Conservation (phyloP, 2,888 invertebrate genomes). For the Argynnis bischoffii region DNA sequence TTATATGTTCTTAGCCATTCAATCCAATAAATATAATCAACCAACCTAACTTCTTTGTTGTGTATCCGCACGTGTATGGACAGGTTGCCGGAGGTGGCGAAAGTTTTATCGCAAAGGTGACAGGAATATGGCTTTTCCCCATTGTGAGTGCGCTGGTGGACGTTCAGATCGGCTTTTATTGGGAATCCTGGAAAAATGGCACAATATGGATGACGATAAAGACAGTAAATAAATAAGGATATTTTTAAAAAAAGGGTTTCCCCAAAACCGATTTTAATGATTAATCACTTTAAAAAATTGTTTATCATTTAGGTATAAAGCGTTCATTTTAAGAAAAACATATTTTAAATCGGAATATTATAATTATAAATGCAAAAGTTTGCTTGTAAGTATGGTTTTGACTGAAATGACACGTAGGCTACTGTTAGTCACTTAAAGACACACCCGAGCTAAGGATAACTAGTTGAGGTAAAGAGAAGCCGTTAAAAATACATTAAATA, state of each 20-base stretch:
- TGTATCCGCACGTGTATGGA: conserved; percentile 75
- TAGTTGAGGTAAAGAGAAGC: too few relatives aligned
- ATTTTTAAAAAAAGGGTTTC: too few relatives aligned
- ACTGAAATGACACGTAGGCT: too few relatives aligned
- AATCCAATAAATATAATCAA: background rate
- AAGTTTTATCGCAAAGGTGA: conserved; percentile 70
- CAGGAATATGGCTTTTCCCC: conserved; percentile 76
- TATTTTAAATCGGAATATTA: background rate
- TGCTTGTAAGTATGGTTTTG: background rate
- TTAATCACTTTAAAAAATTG: too few relatives aligned
- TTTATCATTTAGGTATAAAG: too few relatives aligned
- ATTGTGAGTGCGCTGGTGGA: conserved; percentile 73
- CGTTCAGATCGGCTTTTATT: conserved; percentile 69
- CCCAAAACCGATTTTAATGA: too few relatives aligned
- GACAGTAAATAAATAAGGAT: too few relatives aligned
- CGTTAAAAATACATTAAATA: too few relatives aligned
- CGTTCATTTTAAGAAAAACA: too few relatives aligned
- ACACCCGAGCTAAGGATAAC: too few relatives aligned
- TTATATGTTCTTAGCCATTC: too few relatives aligned
- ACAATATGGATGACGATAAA: background rate
- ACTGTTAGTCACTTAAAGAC: too few relatives aligned
- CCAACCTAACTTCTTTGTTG: conserved; percentile 72
- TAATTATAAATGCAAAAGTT: background rate
- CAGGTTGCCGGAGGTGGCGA: conserved; percentile 74
- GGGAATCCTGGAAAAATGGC: conserved; percentile 63